Evolutionary conservation across 2,113 vertebrate species (phyloP), one percentile per base, ranked within the genome.

Genomic region (Phyllostomus hastatus): DNA sequence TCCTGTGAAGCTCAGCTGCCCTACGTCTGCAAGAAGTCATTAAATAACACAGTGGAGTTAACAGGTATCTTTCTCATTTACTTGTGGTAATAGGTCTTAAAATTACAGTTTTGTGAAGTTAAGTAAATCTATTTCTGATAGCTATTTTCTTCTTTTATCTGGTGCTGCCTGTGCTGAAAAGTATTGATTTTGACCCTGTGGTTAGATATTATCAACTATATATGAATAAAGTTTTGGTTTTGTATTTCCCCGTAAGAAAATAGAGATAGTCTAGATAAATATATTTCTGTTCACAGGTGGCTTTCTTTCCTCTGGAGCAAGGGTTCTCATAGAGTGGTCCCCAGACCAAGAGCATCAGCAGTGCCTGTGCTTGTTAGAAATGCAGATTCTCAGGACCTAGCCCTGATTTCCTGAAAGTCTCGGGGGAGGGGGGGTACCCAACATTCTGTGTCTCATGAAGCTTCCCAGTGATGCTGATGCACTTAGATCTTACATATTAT

Each of bases 1-100:
- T 97, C 98, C 0, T 99, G 99, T 93, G 98, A 98, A 85, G 97
- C 97, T 33, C 96, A 75, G 7, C 98, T 99, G 95, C 99, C 99
- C 0, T 99, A 99, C 89, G 43, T 99, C 97, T 99, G 99, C 98
- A 98, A 99, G 97, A 99, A 99, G 96, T 98, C 98, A 35, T 78
- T 98, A 35, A 97, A 83, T 89, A 50, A 94, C 33, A 95, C 96
- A 31, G 5, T 41, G 24, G 95, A 95, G 4, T 26, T 97, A 80
- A 93, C 98, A 98, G 99, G 99, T 99, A 96, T 28, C 64, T 48
- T 86, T 69, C 75, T 90, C 4, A 89, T 57, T 17, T 1, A 3
- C 92, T 97, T 26, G 2, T 16, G 41, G 81, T 80, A 86, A 69
- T 9, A 83, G 17, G 9, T 83, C 79, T 73, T 78, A 57, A 85